phyloP scores from a whole-genome alignment of 1,140 invertebrate species.

The Zaprionus ornatus region DNA sequence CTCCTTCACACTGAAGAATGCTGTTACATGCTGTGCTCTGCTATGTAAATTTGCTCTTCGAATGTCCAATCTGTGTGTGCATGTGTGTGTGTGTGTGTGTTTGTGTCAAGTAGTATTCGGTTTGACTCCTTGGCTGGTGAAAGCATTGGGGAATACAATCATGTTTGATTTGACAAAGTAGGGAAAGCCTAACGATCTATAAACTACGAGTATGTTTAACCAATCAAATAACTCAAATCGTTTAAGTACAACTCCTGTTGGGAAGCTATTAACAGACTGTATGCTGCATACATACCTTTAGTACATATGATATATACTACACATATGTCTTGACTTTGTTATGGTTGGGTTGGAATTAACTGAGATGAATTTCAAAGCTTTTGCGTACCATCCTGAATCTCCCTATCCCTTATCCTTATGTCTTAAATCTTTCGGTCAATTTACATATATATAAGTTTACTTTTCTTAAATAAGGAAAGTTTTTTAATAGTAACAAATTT shows the following conservation, averaged over 20 bases:
- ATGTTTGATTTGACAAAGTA: not conserved
- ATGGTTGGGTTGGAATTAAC: no score
- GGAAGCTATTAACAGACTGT: no score
- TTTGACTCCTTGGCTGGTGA: not conserved
- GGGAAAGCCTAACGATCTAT: not conserved
- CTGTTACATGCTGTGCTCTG: not conserved
- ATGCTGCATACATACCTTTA: no score
- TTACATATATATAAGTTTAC: no score
- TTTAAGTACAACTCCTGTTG: not conserved
- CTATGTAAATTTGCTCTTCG: slow-evolving; percentile 9
- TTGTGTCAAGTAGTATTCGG: slow-evolving; percentile 4
- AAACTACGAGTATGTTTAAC: not conserved
- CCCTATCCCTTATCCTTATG: no score
- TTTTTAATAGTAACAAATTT: no score
- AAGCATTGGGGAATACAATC: not conserved
- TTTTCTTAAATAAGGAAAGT: no score
- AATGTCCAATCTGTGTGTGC: not conserved
- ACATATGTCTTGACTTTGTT: no score
- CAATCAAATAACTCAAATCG: not conserved
- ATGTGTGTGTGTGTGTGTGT: not conserved
- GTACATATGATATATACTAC: no score
- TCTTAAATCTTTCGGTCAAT: no score
- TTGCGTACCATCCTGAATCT: no score
- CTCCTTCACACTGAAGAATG: not conserved
- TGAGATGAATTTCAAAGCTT: no score